phyloP scores from a whole-genome alignment of 53 echinoderm and acorn worm genomes.

The Echinarachnius parma region DNA sequence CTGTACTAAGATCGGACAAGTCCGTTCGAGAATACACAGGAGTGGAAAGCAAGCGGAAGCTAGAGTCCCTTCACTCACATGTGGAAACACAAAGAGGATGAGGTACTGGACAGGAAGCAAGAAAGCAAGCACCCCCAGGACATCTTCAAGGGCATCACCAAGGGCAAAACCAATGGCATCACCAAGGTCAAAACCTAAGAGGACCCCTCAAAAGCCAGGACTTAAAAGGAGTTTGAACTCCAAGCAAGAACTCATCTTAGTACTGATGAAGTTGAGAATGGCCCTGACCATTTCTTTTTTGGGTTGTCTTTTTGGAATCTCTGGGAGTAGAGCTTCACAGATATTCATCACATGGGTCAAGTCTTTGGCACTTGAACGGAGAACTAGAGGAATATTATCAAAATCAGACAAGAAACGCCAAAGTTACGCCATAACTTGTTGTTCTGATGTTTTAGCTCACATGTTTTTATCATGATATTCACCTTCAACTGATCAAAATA shows the following conservation, averaged over 20 bases:
- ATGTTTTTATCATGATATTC: no score
- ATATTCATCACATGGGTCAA: slow-evolving; percentile 57
- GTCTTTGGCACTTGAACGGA: slow-evolving; percentile 25
- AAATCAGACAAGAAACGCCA: no score
- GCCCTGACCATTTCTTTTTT: slow-evolving; percentile 12
- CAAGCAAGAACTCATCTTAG: slow-evolving; percentile 3
- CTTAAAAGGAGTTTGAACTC: not conserved
- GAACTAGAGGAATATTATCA: no score
- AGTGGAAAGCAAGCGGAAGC: slow-evolving; percentile 1
- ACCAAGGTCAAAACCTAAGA: not conserved
- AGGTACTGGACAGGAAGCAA: slow-evolving; percentile 26
- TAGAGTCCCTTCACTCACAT: not conserved
- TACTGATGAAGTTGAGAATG: slow-evolving; percentile 34
- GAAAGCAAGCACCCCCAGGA: not conserved
- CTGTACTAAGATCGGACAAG: not conserved
- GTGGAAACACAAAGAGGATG: slow-evolving; percentile 19
- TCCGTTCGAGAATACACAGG: slow-evolving; percentile 3
- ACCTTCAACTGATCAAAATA: no score
- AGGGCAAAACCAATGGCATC: no score
- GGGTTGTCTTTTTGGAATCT: slow-evolving; percentile 11
- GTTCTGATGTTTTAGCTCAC: no score
- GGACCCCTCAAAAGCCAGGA: slow-evolving; percentile 25
- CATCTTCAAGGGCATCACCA: no score
- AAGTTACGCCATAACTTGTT: no score
- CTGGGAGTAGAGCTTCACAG: slow-evolving; percentile 10